Conservation (phyloP, 2,888 invertebrate species). For the Cerceris ruficornis region DNA sequence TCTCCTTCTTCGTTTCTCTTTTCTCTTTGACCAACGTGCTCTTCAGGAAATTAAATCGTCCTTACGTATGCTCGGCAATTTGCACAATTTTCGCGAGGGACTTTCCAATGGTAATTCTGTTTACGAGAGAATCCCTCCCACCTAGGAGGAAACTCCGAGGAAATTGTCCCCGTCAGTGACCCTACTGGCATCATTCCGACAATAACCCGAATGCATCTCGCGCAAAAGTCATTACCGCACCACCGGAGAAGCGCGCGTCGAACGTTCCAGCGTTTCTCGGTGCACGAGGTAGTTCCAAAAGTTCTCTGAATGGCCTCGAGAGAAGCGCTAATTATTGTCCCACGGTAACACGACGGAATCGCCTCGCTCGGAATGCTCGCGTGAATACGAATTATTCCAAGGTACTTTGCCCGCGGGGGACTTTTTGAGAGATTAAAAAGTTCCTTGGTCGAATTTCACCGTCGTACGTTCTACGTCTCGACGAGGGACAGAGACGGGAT, state of each 20-base stretch:
- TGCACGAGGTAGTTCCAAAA: constrained; percentile 49
- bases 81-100: background rate
- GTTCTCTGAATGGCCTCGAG: constrained; percentile 49
- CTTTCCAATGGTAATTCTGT: background rate
- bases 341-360: constrained; percentile 32
- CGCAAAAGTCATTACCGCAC: constrained; percentile 56
- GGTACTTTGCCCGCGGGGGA: background rate
- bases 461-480: background rate
- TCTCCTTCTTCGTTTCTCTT: constrained; percentile 1
- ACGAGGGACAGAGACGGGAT: too few species aligned
- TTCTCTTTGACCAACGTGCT: background rate
- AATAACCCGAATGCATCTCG: constrained; percentile 25
- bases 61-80: background rate
- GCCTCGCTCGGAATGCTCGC: constrained; percentile 9
- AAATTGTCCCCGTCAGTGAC: constrained; percentile 38
- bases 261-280: background rate
- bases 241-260: constrained; percentile 4
- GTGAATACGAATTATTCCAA: constrained; percentile 16
- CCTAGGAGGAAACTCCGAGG: constrained; percentile 23
- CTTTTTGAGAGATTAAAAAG: background rate
- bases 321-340: constrained; percentile 60
- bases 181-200: constrained; percentile 26
- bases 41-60: constrained; percentile 5
- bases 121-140: background rate
- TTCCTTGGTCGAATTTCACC: background rate